Evolutionary conservation across 2,797 vertebrate genomes (phyloP).

Genomic region (Simalia tracyae): DNA sequence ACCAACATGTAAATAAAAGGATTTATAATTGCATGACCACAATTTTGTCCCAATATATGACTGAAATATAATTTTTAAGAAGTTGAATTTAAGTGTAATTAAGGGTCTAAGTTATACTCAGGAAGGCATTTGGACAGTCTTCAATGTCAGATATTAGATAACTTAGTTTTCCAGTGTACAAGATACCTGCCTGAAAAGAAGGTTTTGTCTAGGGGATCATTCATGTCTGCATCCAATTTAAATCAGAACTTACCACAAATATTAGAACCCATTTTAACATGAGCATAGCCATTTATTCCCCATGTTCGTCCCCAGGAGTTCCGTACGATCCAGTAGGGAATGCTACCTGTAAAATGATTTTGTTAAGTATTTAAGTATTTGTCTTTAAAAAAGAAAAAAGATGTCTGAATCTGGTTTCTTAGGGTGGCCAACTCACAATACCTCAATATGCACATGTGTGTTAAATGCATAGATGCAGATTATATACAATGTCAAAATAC

Average conservation of each 20-base stretch:
- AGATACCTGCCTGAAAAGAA: background rate
- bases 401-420: background rate
- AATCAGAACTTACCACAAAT: constrained; percentile 82
- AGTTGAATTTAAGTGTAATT: background rate
- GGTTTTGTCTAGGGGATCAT: background rate
- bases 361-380: background rate
- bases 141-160: background rate
- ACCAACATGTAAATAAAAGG: background rate
- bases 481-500: background rate
- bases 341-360: constrained; percentile 70
- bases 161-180: background rate
- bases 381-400: background rate
- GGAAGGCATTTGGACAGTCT: background rate
- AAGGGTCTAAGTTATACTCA: background rate
- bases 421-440: background rate
- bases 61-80: background rate
- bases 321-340: constrained; percentile 89
- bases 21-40: background rate
- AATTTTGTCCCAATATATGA: background rate
- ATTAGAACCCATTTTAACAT: constrained; percentile 84
- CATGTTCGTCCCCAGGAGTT: constrained; percentile 88
- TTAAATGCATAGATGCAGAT: background rate
- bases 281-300: constrained; percentile 87
- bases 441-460: background rate
- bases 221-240: background rate